Conservation (phyloP, 35 echinoderm and acorn worm species). For the Heliocidaris erythrogramma region DNA sequence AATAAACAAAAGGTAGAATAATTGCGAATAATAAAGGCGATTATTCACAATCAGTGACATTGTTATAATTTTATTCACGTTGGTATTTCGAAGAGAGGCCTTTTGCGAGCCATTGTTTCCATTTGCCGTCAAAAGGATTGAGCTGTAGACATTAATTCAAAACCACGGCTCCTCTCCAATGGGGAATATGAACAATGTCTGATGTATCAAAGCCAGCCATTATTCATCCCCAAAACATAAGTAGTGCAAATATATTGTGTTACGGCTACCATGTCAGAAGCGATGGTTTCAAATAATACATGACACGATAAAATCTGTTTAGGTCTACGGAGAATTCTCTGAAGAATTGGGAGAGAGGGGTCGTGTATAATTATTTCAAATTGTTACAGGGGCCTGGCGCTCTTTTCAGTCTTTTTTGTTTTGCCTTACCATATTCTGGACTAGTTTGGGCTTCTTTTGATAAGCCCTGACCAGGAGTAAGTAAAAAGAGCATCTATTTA, state of each 20-base stretch:
- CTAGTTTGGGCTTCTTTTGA: no score
- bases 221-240: background rate
- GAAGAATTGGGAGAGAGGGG: background rate
- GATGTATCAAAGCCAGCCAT: background rate
- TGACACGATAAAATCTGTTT: background rate
- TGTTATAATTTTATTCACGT: background rate
- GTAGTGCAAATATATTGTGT: background rate
- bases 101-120: background rate
- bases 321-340: background rate
- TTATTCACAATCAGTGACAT: background rate
- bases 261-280: background rate
- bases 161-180: background rate
- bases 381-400: no score
- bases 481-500: no score
- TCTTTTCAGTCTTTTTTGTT: no score
- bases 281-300: background rate
- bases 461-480: no score
- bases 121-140: background rate
- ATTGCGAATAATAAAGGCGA: background rate
- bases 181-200: background rate
- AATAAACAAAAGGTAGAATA: background rate
- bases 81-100: background rate
- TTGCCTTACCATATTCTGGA: no score
- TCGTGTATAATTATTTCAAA: background rate
- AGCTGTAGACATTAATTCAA: background rate